These are phyloP conservation scores for Synergus itoensis DNA, from an alignment of 2,888 invertebrate genomes.

Conservation along the genomic window DNA sequence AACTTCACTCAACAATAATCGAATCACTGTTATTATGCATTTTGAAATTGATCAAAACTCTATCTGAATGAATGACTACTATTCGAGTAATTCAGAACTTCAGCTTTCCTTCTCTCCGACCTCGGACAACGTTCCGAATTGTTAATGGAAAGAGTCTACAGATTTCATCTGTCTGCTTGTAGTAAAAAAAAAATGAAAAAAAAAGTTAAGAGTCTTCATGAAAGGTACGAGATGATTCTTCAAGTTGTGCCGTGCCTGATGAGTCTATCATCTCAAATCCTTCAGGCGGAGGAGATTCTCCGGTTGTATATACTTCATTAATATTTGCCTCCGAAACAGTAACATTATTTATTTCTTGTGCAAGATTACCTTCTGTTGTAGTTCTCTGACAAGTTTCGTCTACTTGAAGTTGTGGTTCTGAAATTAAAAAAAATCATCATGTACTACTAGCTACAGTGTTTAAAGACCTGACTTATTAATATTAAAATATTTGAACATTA, in stretches of 20 bases:
- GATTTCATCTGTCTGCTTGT: not conserved
- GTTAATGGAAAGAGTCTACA: not conserved
- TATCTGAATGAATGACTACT: not conserved
- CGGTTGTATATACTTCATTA: not conserved
- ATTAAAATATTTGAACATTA: too few species aligned
- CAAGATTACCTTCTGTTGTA: not conserved
- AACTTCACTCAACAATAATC: not conserved
- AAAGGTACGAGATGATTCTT: not conserved
- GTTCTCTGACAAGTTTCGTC: not conserved
- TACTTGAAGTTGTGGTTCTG: not conserved
- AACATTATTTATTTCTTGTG: not conserved
- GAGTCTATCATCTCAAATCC: conserved; percentile 33
- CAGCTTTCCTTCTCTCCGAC: not conserved
- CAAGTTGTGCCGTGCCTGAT: not conserved
- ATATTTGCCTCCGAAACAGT: not conserved
- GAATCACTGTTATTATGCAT: not conserved
- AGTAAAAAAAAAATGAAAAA: not conserved
- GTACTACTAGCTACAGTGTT: not conserved
- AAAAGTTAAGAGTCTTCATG: not conserved
- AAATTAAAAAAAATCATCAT: not conserved
- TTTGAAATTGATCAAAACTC: not conserved
- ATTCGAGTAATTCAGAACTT: not conserved
- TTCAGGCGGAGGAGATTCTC: not conserved
- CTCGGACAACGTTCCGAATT: not conserved
- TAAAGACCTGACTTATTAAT: too few species aligned